These are phyloP conservation scores for Nebria brevicollis DNA, from an alignment of 2,888 invertebrate genomes.

Conservation along the genomic window DNA sequence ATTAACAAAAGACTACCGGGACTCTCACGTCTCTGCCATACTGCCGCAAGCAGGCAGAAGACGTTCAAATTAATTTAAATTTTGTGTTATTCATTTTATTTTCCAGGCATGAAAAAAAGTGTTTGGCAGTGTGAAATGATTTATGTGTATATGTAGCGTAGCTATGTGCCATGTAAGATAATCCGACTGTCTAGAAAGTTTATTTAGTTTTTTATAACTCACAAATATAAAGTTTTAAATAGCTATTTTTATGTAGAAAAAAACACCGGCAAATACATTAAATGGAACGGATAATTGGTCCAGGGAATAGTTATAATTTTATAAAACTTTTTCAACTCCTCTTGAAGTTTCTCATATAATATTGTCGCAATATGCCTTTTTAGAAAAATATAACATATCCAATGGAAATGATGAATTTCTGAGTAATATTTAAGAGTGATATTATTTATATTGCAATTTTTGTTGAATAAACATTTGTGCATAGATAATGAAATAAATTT, in stretches of 20 bases:
- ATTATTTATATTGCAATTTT: too few species aligned
- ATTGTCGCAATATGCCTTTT: too few species aligned
- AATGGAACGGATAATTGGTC: not conserved
- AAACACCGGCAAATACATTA: not conserved
- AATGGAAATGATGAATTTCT: too few species aligned
- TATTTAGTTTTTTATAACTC: constrained; percentile 38
- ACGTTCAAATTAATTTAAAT: constrained; percentile 40
- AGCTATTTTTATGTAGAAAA: constrained; percentile 35
- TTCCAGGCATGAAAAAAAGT: constrained; percentile 30
- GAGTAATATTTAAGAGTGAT: too few species aligned
- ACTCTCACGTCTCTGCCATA: constrained; percentile 53
- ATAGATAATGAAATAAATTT: too few species aligned
- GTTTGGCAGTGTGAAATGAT: constrained; percentile 44
- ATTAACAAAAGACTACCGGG: constrained; percentile 60
- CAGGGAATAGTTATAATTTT: not conserved
- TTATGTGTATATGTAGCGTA: constrained; percentile 37
- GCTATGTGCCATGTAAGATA: constrained; percentile 34
- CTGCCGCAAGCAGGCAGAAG: constrained; percentile 13
- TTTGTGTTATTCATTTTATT: constrained; percentile 27
- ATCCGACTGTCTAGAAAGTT: constrained; percentile 45
- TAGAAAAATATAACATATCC: too few species aligned
- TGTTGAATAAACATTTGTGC: too few species aligned
- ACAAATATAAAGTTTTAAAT: constrained; percentile 43
- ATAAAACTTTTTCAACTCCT: not conserved
- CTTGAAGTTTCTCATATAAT: not conserved